These are phyloP conservation scores for Cyprinus carpio DNA, from an alignment of 2,113 vertebrate species.

Conservation along the genomic window DNA sequence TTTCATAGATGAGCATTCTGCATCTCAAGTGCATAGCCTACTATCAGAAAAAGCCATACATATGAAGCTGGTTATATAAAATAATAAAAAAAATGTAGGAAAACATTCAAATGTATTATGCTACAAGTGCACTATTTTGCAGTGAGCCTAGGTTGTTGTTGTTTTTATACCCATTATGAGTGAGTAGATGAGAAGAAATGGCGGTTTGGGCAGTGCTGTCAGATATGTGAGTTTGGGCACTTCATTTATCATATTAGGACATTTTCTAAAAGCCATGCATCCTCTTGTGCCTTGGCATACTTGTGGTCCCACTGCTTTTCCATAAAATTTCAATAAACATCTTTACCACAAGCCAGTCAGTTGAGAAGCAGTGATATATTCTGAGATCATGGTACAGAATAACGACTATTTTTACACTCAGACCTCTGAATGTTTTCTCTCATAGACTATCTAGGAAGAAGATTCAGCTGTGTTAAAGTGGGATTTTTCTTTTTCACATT, in stretches of 20 bases:
- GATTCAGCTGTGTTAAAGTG: no score
- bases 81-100: background rate
- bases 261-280: background rate
- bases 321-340: background rate
- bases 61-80: background rate
- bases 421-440: no score
- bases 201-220: background rate
- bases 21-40: no score
- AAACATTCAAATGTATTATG: background rate
- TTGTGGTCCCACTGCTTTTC: background rate
- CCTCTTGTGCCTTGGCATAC: background rate
- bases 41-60: background rate
- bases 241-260: slow-evolving; percentile 1
- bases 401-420: background rate
- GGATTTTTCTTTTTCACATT: no score
- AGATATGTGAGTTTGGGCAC: background rate
- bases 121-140: background rate
- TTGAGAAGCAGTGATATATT: background rate
- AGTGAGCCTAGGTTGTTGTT: background rate
- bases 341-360: background rate
- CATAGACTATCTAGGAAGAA: background rate
- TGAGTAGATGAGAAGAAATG: background rate
- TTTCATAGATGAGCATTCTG: no score
- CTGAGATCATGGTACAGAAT: background rate
- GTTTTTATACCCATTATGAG: background rate